Conservation (phyloP, 2,888 invertebrate species). For the Parapristionchus giblindavisi region DNA sequence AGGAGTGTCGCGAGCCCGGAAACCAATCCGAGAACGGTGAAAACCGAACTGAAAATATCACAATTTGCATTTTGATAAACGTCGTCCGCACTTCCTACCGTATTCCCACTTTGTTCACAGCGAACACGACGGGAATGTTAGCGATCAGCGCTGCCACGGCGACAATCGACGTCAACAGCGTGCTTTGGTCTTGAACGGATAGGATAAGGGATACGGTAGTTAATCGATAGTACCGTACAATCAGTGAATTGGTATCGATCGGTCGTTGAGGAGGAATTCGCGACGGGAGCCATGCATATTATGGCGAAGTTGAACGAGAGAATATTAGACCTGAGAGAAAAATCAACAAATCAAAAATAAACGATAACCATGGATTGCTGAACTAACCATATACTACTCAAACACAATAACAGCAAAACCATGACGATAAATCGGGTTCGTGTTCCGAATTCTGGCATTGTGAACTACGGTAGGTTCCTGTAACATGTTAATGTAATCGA, state of each 20-base stretch:
- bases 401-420: conserved; percentile 63
- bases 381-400: conserved; percentile 63
- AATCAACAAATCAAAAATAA: conserved; percentile 10
- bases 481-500: too few relatives aligned
- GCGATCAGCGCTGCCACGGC: conserved; percentile 64
- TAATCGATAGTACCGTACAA: too few relatives aligned
- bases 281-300: conserved; percentile 60
- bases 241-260: conserved; percentile 26
- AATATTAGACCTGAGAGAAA: conserved; percentile 63
- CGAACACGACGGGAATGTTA: conserved; percentile 64
- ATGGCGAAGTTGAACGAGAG: conserved; percentile 67
- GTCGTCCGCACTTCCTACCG: background rate
- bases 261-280: conserved; percentile 7
- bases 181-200: conserved; percentile 47
- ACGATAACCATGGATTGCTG: background rate
- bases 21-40: conserved; percentile 61
- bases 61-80: background rate
- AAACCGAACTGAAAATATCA: conserved; percentile 48
- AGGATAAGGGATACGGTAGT: too few relatives aligned
- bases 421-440: conserved; percentile 66
- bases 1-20: conserved; percentile 61
- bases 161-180: conserved; percentile 61
- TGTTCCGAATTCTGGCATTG: conserved; percentile 60
- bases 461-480: too few relatives aligned
- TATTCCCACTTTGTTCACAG: conserved; percentile 51